Evolutionary conservation across 2,113 vertebrate species (phyloP), one percentile per base, ranked within the genome.

Genomic region (Coturnix japonica): DNA sequence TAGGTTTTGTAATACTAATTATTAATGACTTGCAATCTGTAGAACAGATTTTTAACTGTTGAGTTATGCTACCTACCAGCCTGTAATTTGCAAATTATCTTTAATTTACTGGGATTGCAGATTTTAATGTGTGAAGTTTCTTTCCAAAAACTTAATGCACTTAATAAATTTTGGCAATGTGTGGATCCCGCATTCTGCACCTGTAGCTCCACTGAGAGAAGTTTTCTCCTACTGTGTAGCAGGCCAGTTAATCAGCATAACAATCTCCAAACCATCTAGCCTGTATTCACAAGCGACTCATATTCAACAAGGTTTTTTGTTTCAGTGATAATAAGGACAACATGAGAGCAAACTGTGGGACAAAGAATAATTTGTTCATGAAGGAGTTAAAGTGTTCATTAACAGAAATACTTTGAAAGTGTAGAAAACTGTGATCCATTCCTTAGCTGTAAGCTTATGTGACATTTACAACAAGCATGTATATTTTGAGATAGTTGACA

Each of bases 401-500:
- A 94, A 82, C 47, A 85, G 35, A 11, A 93, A 75, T 33, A 65
- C 63, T 87, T 95, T 63, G 56, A 90, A 80, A 67, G 46, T 19
- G 75, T 19, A 81, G 57, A 51, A 71, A 96, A 72, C 79, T 82
- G 83, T 82, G 82, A 90, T 93, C 80, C 81, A 91, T 95, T 84
- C 93, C 70, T 93, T 91, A 90, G 66, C 86, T 94, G n/a, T 77
- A 83, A 79, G 81, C 87, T 95, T 90, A 54, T 64, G 67, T 93
- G 94, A 91, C 92, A 95, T 93, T 97, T 95, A 85, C 65, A 90
- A 72, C 44, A 78, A 81, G 56, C 25, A 30, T 92, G 70, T 97
- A 96, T 95, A 94, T 92, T 94, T 94, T 92, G 70, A 85, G 79
- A 72, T 86, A 77, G 82, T 73, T 96, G 92, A 93, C 86, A 97